A percentile compares a stretch with the other conserved stretches of the same genome.
These are phyloP conservation scores for Piaya cayana DNA, from an alignment of 2,113 vertebrate genomes.

Conservation along the genomic window DNA sequence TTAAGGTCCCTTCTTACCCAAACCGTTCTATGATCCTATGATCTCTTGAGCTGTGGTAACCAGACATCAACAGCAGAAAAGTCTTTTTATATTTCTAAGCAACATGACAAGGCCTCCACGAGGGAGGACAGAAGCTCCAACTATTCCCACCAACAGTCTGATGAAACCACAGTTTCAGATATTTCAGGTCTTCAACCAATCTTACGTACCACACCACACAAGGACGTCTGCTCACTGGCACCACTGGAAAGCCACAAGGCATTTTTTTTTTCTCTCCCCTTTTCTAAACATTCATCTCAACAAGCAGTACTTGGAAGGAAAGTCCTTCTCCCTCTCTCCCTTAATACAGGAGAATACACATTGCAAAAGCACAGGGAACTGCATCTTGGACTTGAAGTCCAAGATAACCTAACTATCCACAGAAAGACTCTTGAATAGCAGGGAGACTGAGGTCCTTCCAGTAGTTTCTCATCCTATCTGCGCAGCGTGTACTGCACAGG, in stretches of 20 bases:
- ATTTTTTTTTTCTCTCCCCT: no score
- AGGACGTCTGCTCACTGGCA: background rate
- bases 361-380: accelerated
- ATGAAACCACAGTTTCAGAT: background rate
- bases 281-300: background rate
- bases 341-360: accelerated
- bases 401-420: background rate
- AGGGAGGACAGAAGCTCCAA: background rate
- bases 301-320: background rate
- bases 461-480: background rate
- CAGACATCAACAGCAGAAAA: background rate
- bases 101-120: background rate
- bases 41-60: background rate
- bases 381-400: background rate
- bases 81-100: background rate
- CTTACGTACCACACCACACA: background rate
- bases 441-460: background rate
- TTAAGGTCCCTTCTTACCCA: no score
- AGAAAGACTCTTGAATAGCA: background rate
- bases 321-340: background rate
- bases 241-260: background rate
- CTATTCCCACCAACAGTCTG: background rate
- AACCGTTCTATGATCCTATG: no score
- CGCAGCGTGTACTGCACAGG: accelerated
- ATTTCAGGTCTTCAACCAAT: background rate